Percentiles rank a stretch among this genome's conserved stretches.
phyloP scores from a whole-genome alignment of 2,113 vertebrate genomes.

The Scortum barcoo region DNA sequence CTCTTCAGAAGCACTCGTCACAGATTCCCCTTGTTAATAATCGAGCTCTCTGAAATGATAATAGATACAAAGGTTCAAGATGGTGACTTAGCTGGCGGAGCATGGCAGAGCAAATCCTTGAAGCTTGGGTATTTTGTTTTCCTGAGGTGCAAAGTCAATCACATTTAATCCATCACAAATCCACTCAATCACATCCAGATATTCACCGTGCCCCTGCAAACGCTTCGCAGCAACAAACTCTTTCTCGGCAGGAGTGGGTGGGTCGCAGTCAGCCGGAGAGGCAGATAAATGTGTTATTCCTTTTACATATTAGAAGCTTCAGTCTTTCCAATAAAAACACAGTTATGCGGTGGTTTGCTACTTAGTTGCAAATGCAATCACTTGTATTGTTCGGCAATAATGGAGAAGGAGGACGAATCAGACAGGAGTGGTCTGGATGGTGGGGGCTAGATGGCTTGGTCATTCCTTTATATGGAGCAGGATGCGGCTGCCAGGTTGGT shows the following conservation, averaged over 20 bases:
- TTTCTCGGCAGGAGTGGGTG: slow-evolving; percentile 49
- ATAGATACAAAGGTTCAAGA: neutral
- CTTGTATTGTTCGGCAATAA: slow-evolving; percentile 28
- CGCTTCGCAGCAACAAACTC: slow-evolving; percentile 47
- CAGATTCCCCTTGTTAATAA: slow-evolving; percentile 22
- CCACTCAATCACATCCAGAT: slow-evolving; percentile 66
- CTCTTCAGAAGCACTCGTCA: neutral
- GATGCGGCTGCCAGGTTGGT: slow-evolving; percentile 69
- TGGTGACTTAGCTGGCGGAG: slow-evolving; percentile 21
- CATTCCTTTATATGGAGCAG: slow-evolving; percentile 52
- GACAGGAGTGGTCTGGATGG: slow-evolving; percentile 7
- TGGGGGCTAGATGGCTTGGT: slow-evolving; percentile 20
- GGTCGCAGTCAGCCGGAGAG: slow-evolving; percentile 37
- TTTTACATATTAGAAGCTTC: slow-evolving; percentile 42
- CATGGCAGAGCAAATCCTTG: slow-evolving; percentile 43
- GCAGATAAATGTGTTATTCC: slow-evolving; percentile 52
- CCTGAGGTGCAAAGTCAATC: slow-evolving; percentile 64
- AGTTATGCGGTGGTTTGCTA: slow-evolving; percentile 13
- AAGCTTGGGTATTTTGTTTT: slow-evolving; percentile 63
- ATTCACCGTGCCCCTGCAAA: slow-evolving; percentile 48
- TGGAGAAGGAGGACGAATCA: slow-evolving; percentile 7
- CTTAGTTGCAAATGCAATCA: slow-evolving; percentile 49
- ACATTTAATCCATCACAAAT: slow-evolving; percentile 71
- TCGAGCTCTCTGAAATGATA: slow-evolving; percentile 21
- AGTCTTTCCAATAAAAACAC: slow-evolving; percentile 33